Base-by-base conservation (phyloP, 2,797 vertebrate species). In the Enteromius trimaculatus region DNA sequence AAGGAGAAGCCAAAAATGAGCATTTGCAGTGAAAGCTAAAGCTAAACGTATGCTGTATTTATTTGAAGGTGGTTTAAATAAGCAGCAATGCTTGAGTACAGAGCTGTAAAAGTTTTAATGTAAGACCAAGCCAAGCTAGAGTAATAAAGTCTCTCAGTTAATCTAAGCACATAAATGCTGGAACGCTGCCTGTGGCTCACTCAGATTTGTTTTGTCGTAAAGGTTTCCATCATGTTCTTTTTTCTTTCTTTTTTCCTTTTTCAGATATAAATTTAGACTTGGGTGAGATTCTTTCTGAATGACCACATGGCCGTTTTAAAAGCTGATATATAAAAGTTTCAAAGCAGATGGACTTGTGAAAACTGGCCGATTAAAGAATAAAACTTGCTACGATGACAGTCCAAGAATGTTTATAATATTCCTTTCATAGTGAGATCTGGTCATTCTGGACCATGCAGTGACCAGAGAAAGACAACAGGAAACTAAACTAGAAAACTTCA, bases 41-140 rank as follows among this genome's bases (percentile, higher is more conserved):
- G 53, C 55, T 37, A 16, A 65, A 71, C 19, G 6, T n/a, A 21
- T 68, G 60, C 16, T 72, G 71, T 69, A 75, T 79, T 58, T 81
- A 74, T 82, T 80, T 29, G 16, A 82, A 70, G 60, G 66, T 84
- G 80, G 66, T 83, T 84, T 81, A 76, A 87, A 75, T 79, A 84
- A 82, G 85, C 66, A 37, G 44, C 79, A 70, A 14, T 77, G 23
- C n/a, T 42, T 31, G 78, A 69, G 66, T 72, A 64, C 76, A 62
- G 78, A 47, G 31, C 58, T 81, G 80, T 82, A 81, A 79, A 80
- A 85, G 62, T 77, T 84, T 70, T 86, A 39, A 85, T 77, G 17
- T 79, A 80, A 85, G 69, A 79, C 76, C 77, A 82, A 88, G 76
- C 68, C 74, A 74, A 71, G 78, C 68, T 75, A 81, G 44, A 80